phyloP scores from a whole-genome alignment of 1,140 invertebrate genomes.

The Scaptomyza montana region DNA sequence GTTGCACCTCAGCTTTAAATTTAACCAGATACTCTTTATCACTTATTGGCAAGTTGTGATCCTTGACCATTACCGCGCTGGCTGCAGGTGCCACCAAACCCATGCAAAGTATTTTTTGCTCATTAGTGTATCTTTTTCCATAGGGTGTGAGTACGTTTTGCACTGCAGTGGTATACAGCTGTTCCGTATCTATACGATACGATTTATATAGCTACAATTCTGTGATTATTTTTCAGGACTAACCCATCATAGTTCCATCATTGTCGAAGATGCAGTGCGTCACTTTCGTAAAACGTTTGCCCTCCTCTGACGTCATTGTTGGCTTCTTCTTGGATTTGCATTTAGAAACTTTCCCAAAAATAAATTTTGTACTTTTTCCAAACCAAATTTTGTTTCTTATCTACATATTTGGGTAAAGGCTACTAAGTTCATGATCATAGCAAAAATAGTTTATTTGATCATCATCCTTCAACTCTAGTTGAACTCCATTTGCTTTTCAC shows the following conservation, averaged over 20 bases:
- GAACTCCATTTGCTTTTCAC: background rate
- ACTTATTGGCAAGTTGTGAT: conserved; percentile 28
- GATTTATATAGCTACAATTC: no score
- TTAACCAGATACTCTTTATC: background rate
- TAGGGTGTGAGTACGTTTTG: conserved; percentile 11
- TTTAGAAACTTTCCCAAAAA: conserved; percentile 1
- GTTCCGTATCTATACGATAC: conserved; percentile 44
- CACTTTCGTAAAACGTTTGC: conserved; percentile 17
- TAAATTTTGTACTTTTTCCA: background rate
- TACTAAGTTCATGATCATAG: background rate
- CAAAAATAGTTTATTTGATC: background rate
- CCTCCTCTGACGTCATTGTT: background rate
- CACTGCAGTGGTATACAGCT: conserved; percentile 1
- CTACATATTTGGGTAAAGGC: background rate
- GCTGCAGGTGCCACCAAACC: background rate
- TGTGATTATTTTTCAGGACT: background rate
- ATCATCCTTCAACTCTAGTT: background rate
- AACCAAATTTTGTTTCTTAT: background rate
- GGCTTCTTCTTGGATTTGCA: background rate
- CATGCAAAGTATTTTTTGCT: conserved; percentile 24
- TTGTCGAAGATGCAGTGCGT: conserved; percentile 62
- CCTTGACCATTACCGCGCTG: background rate
- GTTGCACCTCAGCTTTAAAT: background rate
- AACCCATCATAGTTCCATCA: conserved; percentile 66
- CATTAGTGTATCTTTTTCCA: conserved; percentile 21